Evolutionary conservation across 2,888 invertebrate species (phyloP).

Genomic region (Torymus aiolomorphi): DNA sequence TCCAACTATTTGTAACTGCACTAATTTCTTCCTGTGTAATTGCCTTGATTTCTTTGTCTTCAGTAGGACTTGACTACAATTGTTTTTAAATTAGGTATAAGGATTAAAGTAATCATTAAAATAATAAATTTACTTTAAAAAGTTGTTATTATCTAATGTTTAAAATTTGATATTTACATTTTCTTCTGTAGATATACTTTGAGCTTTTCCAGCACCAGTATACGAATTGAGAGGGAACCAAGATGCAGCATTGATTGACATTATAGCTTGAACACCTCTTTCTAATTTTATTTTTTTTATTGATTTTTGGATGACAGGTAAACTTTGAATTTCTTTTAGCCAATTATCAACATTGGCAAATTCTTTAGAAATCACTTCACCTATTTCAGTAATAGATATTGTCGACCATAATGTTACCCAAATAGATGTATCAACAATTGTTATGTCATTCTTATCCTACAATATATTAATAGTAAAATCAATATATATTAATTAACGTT

Average conservation of each 20-base stretch:
- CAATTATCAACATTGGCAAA: constrained; percentile 79
- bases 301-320: constrained; percentile 72
- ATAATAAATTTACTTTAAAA: too few species aligned
- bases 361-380: constrained; percentile 78
- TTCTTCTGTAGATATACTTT: constrained; percentile 56
- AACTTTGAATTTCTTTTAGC: constrained; percentile 78
- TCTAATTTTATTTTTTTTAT: constrained; percentile 66
- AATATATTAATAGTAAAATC: constrained; percentile 63
- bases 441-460: constrained; percentile 78
- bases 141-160: too few species aligned
- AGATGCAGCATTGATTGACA: constrained; percentile 66
- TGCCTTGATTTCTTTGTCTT: constrained; percentile 67
- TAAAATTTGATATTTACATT: constrained; percentile 34
- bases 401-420: constrained; percentile 86
- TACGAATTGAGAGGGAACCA: constrained; percentile 71
- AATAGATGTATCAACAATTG: constrained; percentile 83
- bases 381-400: constrained; percentile 78
- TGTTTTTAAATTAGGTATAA: constrained; percentile 14
- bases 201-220: constrained; percentile 59
- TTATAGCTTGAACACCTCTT: constrained; percentile 67
- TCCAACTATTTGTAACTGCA: constrained; percentile 67
- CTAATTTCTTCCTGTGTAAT: constrained; percentile 68
- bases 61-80: constrained; percentile 61
- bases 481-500: not conserved
- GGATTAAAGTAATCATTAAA: too few species aligned